These are phyloP conservation scores for Lipotes vexillifer DNA, from an alignment of 2,113 vertebrate species.

Conservation along the genomic window DNA sequence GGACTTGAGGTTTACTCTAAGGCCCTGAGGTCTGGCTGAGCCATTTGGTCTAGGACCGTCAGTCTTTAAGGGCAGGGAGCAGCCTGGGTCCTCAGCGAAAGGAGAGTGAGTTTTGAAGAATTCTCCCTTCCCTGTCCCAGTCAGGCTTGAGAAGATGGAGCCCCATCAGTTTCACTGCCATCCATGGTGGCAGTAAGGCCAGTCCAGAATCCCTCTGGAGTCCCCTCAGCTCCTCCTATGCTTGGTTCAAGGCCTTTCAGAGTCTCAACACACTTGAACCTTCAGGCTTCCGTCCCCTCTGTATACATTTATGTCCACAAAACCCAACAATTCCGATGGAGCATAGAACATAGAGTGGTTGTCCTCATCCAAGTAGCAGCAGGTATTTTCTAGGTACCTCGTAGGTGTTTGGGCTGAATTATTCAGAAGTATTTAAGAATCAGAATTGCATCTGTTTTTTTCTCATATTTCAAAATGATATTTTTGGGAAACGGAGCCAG, in stretches of 20 bases:
- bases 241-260: not conserved
- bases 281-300: not conserved
- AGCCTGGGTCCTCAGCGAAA: not conserved
- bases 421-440: not conserved
- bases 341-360: not conserved
- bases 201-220: not conserved
- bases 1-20: not conserved
- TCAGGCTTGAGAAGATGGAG: not conserved
- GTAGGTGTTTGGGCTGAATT: not conserved
- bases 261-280: not conserved
- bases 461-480: not conserved
- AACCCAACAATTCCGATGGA: not conserved
- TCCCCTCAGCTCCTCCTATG: not conserved
- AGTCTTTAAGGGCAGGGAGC: not conserved
- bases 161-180: not conserved
- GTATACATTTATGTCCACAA: not conserved
- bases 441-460: not conserved
- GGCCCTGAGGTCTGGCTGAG: not conserved
- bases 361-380: not conserved
- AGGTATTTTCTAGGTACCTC: not conserved
- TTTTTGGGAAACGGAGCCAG: not conserved
- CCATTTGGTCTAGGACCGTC: not conserved
- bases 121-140: not conserved
- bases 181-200: not conserved
- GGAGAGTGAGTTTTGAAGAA: not conserved